A percentile compares a stretch with the other conserved stretches of the same genome.
Conservation (phyloP, 2,888 invertebrate species). For the Orthosia cruda region DNA sequence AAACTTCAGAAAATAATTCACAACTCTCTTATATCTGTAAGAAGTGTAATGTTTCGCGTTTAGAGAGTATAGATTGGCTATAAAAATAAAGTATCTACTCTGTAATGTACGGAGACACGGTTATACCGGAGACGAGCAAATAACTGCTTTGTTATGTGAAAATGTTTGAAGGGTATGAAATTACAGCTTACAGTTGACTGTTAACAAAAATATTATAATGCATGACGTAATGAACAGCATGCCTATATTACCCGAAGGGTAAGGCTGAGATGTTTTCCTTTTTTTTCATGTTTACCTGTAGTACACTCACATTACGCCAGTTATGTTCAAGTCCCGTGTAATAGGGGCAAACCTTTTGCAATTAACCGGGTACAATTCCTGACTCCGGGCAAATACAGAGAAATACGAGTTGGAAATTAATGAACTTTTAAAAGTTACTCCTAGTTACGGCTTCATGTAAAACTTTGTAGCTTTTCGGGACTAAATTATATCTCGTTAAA, state of each 20-base stretch:
- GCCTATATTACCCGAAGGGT: too few relatives aligned
- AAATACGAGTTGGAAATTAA: neutral
- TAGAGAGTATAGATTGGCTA: slow-evolving; percentile 20
- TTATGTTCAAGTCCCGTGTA: too few relatives aligned
- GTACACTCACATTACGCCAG: too few relatives aligned
- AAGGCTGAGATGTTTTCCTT: too few relatives aligned
- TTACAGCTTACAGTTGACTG: neutral
- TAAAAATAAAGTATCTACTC: slow-evolving; percentile 53
- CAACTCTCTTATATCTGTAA: slow-evolving; percentile 31
- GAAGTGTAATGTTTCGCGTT: slow-evolving; percentile 47
- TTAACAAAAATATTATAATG: neutral
- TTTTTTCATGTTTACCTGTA: too few relatives aligned
- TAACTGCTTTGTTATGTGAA: slow-evolving; percentile 36
- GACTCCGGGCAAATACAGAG: too few relatives aligned
- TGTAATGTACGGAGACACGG: slow-evolving; percentile 10
- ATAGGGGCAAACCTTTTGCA: too few relatives aligned
- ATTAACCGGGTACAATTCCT: too few relatives aligned
- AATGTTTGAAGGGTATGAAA: slow-evolving; percentile 5
- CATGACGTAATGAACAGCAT: too few relatives aligned
- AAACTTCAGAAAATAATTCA: slow-evolving; percentile 14
- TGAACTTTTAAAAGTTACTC: neutral
- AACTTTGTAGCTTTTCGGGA: too few relatives aligned
- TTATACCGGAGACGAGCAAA: neutral
- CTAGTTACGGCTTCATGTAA: neutral
- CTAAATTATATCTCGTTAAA: too few relatives aligned